These are phyloP conservation scores for Dastarcus helophoroides DNA, from an alignment of 2,888 invertebrate genomes.

Conservation along the genomic window DNA sequence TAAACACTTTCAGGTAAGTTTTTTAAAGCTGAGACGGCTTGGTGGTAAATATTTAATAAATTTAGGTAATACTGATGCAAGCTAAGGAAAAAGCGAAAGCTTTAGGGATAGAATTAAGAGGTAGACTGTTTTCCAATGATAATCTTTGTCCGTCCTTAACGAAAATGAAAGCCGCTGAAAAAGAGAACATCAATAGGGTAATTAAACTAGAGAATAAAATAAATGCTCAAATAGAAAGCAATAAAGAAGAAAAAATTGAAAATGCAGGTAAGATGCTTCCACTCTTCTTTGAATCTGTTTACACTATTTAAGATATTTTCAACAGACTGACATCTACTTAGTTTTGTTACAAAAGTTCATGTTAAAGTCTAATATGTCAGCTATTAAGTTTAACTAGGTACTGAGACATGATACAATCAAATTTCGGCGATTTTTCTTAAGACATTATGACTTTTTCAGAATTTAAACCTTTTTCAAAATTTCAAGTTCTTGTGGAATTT, in stretches of 20 bases:
- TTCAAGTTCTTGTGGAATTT: too few relatives aligned
- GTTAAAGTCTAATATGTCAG: too few relatives aligned
- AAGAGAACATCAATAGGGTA: slow-evolving; percentile 34
- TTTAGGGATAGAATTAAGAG: slow-evolving; percentile 59
- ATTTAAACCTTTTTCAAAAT: too few relatives aligned
- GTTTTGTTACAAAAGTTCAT: too few relatives aligned
- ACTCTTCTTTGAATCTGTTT: slow-evolving; percentile 2
- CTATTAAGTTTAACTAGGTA: too few relatives aligned
- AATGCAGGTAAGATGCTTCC: too few relatives aligned
- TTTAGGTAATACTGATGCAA: slow-evolving; percentile 56
- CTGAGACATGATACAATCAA: too few relatives aligned
- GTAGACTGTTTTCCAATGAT: slow-evolving; percentile 29
- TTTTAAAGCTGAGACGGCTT: too few relatives aligned
- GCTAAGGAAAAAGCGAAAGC: slow-evolving; percentile 63
- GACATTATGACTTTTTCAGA: too few relatives aligned
- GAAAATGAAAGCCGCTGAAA: slow-evolving; percentile 31
- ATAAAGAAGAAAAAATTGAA: slow-evolving; percentile 6
- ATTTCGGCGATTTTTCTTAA: too few relatives aligned
- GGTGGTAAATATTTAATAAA: too few relatives aligned
- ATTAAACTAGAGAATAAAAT: slow-evolving; percentile 33
- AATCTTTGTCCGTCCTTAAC: slow-evolving; percentile 20
- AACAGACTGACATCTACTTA: background rate
- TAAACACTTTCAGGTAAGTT: slow-evolving; percentile 56
- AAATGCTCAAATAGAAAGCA: slow-evolving; percentile 29
- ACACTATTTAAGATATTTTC: background rate